phyloP scores from a whole-genome alignment of 2,888 invertebrate species.

The Caenorhabditis sp. region DNA sequence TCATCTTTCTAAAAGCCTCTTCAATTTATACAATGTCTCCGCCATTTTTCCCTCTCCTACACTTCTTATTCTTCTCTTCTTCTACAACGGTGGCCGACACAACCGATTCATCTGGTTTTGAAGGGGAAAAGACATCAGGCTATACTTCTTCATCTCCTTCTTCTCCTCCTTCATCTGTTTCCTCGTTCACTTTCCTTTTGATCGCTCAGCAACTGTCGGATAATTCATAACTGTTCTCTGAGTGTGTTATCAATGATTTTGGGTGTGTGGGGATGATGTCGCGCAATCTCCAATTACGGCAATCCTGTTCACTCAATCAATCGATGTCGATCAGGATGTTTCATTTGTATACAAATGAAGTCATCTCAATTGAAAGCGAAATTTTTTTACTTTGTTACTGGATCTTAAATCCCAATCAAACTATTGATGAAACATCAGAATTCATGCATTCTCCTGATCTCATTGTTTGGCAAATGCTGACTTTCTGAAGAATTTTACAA shows the following conservation, averaged over 20 bases:
- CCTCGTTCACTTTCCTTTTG: constrained; percentile 16
- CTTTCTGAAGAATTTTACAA: neutral
- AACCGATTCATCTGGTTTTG: constrained; percentile 47
- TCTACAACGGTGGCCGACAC: constrained; percentile 28
- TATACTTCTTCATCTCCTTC: constrained; percentile 27
- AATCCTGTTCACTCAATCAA: too few relatives aligned
- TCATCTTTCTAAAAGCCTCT: constrained; percentile 29
- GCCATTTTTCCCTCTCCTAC: neutral
- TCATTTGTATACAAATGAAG: too few relatives aligned
- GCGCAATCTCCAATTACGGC: constrained; percentile 4
- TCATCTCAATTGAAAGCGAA: too few relatives aligned
- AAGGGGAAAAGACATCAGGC: constrained; percentile 13
- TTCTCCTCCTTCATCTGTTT: constrained; percentile 1
- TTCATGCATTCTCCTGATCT: neutral
- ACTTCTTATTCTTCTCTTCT: constrained; percentile 25
- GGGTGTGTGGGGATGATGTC: neutral
- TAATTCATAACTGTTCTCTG: constrained; percentile 30
- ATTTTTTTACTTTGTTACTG: too few relatives aligned
- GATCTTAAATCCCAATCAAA: too few relatives aligned
- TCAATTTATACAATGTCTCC: constrained; percentile 17
- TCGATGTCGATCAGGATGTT: constrained; percentile 12
- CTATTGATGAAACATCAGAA: neutral
- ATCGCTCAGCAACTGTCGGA: neutral
- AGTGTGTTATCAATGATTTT: constrained; percentile 25
- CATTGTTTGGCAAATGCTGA: too few relatives aligned